Percentiles rank a stretch among this genome's conserved stretches.
These are phyloP conservation scores for Eupsilia transversa DNA, from an alignment of 2,888 invertebrate genomes.

Conservation along the genomic window DNA sequence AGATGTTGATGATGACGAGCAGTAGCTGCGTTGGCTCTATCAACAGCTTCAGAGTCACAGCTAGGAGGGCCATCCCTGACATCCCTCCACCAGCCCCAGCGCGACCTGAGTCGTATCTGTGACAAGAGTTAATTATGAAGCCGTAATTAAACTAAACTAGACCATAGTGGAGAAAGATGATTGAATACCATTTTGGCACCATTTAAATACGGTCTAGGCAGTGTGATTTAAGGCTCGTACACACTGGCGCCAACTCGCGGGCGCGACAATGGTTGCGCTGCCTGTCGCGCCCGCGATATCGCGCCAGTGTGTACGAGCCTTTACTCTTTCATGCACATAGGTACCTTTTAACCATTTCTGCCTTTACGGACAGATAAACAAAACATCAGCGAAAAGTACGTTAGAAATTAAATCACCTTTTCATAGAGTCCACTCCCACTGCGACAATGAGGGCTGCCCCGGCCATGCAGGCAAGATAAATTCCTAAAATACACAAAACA, in stretches of 20 bases:
- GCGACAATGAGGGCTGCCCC: slow-evolving; percentile 91
- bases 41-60: slow-evolving; percentile 91
- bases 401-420: slow-evolving; percentile 66
- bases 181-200: neutral
- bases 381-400: neutral
- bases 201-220: neutral
- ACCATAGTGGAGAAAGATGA: neutral
- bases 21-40: slow-evolving; percentile 91
- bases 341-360: neutral
- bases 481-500: slow-evolving; percentile 77
- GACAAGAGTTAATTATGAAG: slow-evolving; percentile 1
- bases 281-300: no score
- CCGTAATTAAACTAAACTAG: neutral
- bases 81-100: slow-evolving; percentile 78
- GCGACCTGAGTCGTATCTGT: slow-evolving; percentile 86
- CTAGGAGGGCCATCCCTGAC: slow-evolving; percentile 86
- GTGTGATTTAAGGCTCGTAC: no score
- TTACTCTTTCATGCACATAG: neutral
- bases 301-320: no score
- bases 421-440: slow-evolving; percentile 91
- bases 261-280: no score
- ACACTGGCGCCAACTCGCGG: no score
- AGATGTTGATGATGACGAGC: slow-evolving; percentile 92
- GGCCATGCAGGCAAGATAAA: slow-evolving; percentile 91
- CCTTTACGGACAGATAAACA: neutral